A percentile compares a stretch with the other conserved stretches of the same genome.
These are phyloP conservation scores for Parnassius orleans DNA, from an alignment of 2,888 invertebrate species.

Conservation along the genomic window DNA sequence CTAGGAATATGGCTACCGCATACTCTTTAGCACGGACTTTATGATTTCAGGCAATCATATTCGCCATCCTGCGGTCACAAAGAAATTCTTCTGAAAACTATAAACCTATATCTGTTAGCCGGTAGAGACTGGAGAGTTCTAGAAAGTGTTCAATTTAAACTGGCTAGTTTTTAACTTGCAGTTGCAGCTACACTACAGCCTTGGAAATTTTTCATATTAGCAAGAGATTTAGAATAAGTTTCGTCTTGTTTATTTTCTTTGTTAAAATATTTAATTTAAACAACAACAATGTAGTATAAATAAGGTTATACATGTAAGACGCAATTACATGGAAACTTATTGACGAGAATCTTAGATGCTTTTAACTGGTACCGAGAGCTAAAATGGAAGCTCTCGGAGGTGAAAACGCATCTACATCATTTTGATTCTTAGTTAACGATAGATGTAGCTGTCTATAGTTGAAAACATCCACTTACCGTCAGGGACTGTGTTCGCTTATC, in stretches of 20 bases:
- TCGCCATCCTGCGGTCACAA: slow-evolving; percentile 35
- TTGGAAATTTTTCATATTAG: slow-evolving; percentile 10
- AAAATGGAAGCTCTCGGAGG: too few relatives aligned
- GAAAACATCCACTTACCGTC: neutral
- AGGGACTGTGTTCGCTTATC: neutral
- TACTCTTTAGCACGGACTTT: slow-evolving; percentile 35
- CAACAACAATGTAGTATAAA: too few relatives aligned
- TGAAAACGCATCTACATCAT: too few relatives aligned
- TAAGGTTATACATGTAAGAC: too few relatives aligned
- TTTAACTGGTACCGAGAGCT: too few relatives aligned
- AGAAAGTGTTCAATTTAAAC: slow-evolving; percentile 24
- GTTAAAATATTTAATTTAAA: too few relatives aligned
- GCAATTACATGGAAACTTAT: too few relatives aligned
- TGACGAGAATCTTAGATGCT: too few relatives aligned
- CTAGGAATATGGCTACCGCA: slow-evolving; percentile 13
- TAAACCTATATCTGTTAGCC: slow-evolving; percentile 60
- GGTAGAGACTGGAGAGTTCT: slow-evolving; percentile 27
- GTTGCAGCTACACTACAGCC: slow-evolving; percentile 7
- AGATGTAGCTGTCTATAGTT: too few relatives aligned
- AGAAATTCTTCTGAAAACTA: slow-evolving; percentile 56
- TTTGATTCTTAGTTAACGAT: too few relatives aligned
- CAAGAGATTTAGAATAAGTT: slow-evolving; percentile 6
- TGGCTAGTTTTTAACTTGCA: slow-evolving; percentile 12
- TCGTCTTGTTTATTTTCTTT: neutral
- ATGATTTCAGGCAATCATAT: slow-evolving; percentile 50